Evolutionary conservation across 2,888 invertebrate genomes (phyloP).

Genomic region (Chymomyza procnemis): DNA sequence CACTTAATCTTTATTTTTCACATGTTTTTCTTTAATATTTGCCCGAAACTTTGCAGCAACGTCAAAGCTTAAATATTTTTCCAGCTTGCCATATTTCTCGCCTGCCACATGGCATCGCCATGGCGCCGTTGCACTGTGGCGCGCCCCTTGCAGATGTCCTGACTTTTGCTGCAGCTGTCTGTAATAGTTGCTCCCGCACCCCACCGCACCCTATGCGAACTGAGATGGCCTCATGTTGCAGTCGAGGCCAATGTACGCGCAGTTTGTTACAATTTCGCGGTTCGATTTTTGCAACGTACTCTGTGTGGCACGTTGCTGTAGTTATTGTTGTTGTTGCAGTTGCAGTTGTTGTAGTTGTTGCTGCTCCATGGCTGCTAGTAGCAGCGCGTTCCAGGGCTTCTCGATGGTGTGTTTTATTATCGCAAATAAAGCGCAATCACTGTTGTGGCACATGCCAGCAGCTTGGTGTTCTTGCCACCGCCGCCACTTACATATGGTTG

Average conservation of each 20-base stretch:
- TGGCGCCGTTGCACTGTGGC: background rate
- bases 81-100: conserved; percentile 53
- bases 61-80: conserved; percentile 66
- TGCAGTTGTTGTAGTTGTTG: background rate
- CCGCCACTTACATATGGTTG: conserved; percentile 1
- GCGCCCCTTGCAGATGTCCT: conserved; percentile 32
- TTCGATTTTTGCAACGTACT: conserved; percentile 60
- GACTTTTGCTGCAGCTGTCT: conserved; percentile 54
- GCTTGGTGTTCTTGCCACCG: background rate
- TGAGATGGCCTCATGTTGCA: conserved; percentile 21
- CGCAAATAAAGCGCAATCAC: conserved; percentile 75
- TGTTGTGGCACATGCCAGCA: conserved; percentile 61
- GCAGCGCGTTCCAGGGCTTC: conserved; percentile 5
- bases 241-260: conserved; percentile 64
- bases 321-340: background rate
- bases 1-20: conserved; percentile 33
- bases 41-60: conserved; percentile 48
- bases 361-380: conserved; percentile 5
- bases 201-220: background rate
- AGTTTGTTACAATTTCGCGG: conserved; percentile 68
- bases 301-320: background rate
- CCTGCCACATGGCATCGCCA: conserved; percentile 26
- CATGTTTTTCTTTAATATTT: conserved; percentile 70
- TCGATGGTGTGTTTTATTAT: conserved; percentile 74
- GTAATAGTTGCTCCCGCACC: conserved; percentile 8